These are phyloP conservation scores for Frankliniella fusca DNA, from an alignment of 2,888 invertebrate genomes.

Conservation along the genomic window DNA sequence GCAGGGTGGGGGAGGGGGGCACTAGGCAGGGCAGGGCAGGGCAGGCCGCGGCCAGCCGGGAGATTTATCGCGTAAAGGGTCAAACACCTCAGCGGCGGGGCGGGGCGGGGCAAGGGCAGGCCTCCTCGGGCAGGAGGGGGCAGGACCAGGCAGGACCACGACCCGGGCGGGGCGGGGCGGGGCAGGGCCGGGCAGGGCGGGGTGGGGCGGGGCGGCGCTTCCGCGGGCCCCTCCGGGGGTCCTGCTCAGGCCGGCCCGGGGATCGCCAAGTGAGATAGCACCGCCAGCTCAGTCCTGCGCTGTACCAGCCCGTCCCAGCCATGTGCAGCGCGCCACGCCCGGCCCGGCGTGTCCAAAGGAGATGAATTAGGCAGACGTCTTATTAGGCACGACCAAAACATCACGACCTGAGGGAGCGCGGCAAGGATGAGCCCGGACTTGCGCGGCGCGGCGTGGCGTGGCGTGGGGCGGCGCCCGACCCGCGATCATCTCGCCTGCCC, in stretches of 20 bases:
- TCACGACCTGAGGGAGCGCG: neutral
- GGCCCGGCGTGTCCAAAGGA: neutral
- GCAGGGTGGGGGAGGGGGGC: too few relatives aligned
- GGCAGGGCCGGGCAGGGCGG: neutral
- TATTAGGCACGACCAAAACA: too few relatives aligned
- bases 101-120: too few relatives aligned
- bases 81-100: neutral
- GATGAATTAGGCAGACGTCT: neutral
- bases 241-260: neutral
- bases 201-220: neutral
- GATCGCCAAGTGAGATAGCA: constrained; percentile 2
- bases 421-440: neutral
- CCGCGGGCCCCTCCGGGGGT: neutral
- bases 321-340: neutral
- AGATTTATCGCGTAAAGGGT: constrained; percentile 5
- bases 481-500: too few relatives aligned
- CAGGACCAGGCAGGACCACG: too few relatives aligned
- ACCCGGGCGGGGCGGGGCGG: neutral
- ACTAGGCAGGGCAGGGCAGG: neutral
- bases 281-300: neutral
- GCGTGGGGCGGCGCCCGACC: neutral
- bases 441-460: constrained; percentile 3
- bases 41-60: neutral
- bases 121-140: too few relatives aligned
- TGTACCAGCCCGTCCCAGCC: neutral